phyloP scores from a whole-genome alignment of 2,888 invertebrate genomes.

The Venusia cambrica region DNA sequence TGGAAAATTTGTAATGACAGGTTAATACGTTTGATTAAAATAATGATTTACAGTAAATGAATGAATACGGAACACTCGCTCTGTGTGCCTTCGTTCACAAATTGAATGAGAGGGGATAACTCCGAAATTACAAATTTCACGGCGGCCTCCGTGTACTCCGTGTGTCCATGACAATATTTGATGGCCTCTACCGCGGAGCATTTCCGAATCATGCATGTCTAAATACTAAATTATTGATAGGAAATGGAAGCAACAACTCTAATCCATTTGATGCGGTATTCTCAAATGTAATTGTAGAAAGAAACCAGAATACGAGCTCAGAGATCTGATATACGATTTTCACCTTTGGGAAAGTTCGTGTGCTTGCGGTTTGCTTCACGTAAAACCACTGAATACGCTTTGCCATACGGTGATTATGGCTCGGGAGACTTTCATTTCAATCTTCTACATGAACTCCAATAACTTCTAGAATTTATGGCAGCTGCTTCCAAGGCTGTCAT shows the following conservation, averaged over 20 bases:
- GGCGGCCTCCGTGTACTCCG: constrained; percentile 41
- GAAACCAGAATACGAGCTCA: constrained; percentile 12
- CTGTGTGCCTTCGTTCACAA: constrained; percentile 29
- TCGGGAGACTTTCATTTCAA: constrained; percentile 11
- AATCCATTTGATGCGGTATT: constrained; percentile 22
- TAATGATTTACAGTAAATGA: constrained; percentile 39
- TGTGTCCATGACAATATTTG: constrained; percentile 53
- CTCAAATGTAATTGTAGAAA: constrained; percentile 15
- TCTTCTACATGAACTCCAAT: constrained; percentile 11
- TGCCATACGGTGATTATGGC: constrained; percentile 12
- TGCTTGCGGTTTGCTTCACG: constrained; percentile 13
- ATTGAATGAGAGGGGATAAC: constrained; percentile 47
- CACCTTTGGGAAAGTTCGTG: constrained; percentile 10
- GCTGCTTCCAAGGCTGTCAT: too few relatives aligned
- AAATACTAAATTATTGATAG: constrained; percentile 45
- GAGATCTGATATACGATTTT: constrained; percentile 9
- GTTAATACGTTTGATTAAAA: constrained; percentile 42
- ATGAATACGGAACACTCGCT: constrained; percentile 38
- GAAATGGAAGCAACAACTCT: constrained; percentile 21
- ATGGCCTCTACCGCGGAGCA: constrained; percentile 40
- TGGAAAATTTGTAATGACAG: constrained; percentile 34
- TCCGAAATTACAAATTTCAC: constrained; percentile 68
- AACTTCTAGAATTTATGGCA: constrained; percentile 5
- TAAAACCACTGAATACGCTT: constrained; percentile 11
- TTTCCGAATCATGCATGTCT: constrained; percentile 46